Evolutionary conservation across 1,140 invertebrate genomes (phyloP).

Genomic region (Brachionus angularis): DNA sequence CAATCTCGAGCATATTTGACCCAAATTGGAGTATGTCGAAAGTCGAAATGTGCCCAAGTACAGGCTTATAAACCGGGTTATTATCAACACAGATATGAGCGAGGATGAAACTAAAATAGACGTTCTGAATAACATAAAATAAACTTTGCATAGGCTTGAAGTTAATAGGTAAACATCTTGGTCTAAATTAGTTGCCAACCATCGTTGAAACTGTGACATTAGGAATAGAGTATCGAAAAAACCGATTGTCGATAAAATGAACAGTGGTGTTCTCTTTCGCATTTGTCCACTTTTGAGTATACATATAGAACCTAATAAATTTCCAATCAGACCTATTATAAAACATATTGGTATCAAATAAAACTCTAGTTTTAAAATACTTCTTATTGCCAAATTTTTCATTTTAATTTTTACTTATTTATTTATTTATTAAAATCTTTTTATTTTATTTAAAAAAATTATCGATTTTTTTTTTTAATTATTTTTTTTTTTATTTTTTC

Average conservation of each 20-base stretch:
- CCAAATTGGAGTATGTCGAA: slow-evolving; percentile 15
- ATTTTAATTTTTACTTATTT: background rate
- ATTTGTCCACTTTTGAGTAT: background rate
- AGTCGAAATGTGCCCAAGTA: background rate
- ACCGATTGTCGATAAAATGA: background rate
- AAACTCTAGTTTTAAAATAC: background rate
- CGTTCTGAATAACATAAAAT: slow-evolving; percentile 20
- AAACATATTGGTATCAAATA: slow-evolving; percentile 19
- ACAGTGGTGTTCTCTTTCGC: background rate
- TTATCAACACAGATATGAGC: background rate
- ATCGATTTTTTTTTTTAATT: no score
- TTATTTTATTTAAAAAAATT: no score
- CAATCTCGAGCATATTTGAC: slow-evolving; percentile 4
- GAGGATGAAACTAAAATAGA: slow-evolving; percentile 10
- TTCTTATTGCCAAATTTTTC: background rate
- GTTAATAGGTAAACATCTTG: background rate
- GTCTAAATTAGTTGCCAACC: background rate
- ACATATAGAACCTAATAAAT: slow-evolving; percentile 23
- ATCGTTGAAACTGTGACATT: slow-evolving; percentile 12
- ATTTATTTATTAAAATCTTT: no score
- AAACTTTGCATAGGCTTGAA: slow-evolving; percentile 17
- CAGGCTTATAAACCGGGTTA: background rate
- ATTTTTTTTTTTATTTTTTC: no score
- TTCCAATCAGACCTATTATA: background rate
- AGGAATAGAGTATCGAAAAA: slow-evolving; percentile 1